A percentile compares a stretch with the other conserved stretches of the same genome.
phyloP scores from a whole-genome alignment of 2,888 invertebrate genomes.

The Napeogenes sylphis region DNA sequence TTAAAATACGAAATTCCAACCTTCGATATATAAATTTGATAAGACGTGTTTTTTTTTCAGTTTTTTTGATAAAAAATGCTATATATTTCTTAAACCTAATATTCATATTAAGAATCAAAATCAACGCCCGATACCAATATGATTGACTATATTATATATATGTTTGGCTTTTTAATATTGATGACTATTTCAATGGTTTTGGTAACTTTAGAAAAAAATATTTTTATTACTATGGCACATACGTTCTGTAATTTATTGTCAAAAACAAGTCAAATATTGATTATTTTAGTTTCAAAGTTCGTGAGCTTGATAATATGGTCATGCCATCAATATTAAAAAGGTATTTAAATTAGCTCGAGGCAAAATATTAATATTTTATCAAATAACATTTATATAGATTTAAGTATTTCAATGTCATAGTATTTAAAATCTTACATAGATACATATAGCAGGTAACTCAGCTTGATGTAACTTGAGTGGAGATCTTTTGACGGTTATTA shows the following conservation, averaged over 20 bases:
- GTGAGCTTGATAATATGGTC: background rate
- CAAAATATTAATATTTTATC: background rate
- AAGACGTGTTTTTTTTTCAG: background rate
- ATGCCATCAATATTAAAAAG: constrained; percentile 4
- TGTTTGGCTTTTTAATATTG: constrained; percentile 13
- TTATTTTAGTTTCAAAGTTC: background rate
- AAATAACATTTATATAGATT: constrained; percentile 3
- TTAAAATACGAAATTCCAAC: constrained; percentile 3
- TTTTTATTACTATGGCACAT: constrained; percentile 1
- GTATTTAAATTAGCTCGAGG: background rate
- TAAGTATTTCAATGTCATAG: constrained; percentile 2
- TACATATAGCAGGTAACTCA: background rate
- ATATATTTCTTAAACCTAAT: constrained; percentile 20
- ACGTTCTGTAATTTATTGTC: constrained; percentile 5
- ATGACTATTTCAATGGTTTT: constrained; percentile 5
- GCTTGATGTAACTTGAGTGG: background rate
- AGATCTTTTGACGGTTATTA: background rate
- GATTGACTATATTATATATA: constrained; percentile 6
- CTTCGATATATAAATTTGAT: constrained; percentile 13
- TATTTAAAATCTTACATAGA: constrained; percentile 2
- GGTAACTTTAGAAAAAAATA: background rate
- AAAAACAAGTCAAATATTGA: background rate
- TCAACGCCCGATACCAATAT: constrained; percentile 19
- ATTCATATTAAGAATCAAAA: constrained; percentile 13
- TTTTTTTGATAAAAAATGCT: background rate